These are phyloP conservation scores for Pimephales promelas DNA, from an alignment of 2,113 vertebrate genomes.

Conservation along the genomic window DNA sequence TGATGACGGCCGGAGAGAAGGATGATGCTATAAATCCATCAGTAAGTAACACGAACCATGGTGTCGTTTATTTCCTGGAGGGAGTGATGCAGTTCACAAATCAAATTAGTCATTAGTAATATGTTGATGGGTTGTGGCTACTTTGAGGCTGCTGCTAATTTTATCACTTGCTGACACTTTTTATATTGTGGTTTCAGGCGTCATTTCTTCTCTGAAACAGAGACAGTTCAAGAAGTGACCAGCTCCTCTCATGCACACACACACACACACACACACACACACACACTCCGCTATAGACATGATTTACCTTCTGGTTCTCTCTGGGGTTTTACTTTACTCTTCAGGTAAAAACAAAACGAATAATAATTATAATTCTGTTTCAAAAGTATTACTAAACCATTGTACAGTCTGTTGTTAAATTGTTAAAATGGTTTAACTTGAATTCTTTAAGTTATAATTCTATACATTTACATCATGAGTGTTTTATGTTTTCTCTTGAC, in stretches of 20 bases:
- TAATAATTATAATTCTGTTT: neutral
- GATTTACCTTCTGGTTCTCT: neutral
- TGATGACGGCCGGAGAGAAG: too few relatives aligned
- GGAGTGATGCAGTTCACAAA: too few relatives aligned
- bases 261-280: too few relatives aligned
- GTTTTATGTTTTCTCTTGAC: neutral
- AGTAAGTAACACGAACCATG: too few relatives aligned
- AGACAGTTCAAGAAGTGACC: neutral
- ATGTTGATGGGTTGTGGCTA: neutral
- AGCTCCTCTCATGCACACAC: neutral
- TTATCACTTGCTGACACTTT: neutral
- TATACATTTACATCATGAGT: neutral
- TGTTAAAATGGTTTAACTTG: neutral
- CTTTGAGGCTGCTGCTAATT: neutral
- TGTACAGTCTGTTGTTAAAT: neutral
- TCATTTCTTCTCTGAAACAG: neutral
- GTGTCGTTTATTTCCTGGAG: too few relatives aligned
- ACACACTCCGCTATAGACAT: neutral
- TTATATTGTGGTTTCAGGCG: neutral
- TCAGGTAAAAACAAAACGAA: neutral
- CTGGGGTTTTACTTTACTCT: neutral
- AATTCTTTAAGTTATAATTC: neutral
- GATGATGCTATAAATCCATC: too few relatives aligned
- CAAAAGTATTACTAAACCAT: neutral
- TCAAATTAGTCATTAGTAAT: neutral